These are phyloP conservation scores for Scalopus aquaticus DNA, from an alignment of 2,113 vertebrate species.

Conservation along the genomic window DNA sequence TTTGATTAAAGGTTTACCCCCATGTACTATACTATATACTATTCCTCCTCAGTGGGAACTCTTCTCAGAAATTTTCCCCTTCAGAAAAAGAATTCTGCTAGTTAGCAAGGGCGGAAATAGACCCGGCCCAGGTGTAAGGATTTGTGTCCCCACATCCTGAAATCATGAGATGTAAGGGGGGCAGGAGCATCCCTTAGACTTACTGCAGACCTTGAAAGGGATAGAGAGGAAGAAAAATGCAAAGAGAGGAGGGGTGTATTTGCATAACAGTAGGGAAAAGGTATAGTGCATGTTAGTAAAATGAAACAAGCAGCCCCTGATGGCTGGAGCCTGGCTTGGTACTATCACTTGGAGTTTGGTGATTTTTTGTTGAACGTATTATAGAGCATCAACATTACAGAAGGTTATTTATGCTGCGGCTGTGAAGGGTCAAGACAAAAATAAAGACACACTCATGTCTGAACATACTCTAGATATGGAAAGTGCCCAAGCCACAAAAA, in stretches of 20 bases:
- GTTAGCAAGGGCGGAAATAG: neutral
- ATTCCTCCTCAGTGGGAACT: neutral
- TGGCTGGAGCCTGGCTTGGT: neutral
- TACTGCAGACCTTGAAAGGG: neutral
- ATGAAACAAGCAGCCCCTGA: neutral
- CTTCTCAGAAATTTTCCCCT: neutral
- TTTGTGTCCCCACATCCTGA: neutral
- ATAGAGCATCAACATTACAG: neutral
- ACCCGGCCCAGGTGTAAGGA: neutral
- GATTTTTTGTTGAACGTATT: slow-evolving; percentile 25
- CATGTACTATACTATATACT: neutral
- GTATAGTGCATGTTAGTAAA: neutral
- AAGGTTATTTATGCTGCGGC: neutral
- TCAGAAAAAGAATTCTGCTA: slow-evolving; percentile 8
- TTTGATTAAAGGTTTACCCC: slow-evolving; percentile 11
- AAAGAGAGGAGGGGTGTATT: neutral
- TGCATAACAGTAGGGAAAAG: neutral
- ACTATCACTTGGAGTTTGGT: neutral
- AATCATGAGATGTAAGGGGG: neutral
- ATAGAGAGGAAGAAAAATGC: neutral
- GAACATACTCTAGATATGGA: slow-evolving; percentile 38
- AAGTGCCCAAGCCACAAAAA: neutral
- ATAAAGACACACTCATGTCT: slow-evolving; percentile 13
- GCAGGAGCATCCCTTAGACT: neutral
- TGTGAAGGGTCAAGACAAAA: neutral